Percentiles rank a stretch among this genome's conserved stretches.
phyloP scores from a whole-genome alignment of 2,113 vertebrate species.

The Heterochromis multidens region DNA sequence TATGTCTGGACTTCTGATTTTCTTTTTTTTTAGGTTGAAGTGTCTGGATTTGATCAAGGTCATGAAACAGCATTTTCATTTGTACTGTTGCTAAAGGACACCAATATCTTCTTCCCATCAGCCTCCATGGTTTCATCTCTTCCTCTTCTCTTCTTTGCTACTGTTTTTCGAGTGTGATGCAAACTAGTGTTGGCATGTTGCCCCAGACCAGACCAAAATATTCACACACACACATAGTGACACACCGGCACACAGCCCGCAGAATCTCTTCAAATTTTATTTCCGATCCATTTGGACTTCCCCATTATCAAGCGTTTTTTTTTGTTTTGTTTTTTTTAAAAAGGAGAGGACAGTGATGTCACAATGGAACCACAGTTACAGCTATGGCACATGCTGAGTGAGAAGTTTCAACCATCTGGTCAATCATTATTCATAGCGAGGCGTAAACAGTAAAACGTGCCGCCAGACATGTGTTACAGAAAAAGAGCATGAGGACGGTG shows the following conservation, averaged over 20 bases:
- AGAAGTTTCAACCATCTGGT: constrained; percentile 62
- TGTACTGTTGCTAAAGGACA: background rate
- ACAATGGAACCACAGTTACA: constrained; percentile 12
- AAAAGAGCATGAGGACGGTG: background rate
- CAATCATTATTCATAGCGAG: constrained; percentile 55
- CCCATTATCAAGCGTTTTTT: background rate
- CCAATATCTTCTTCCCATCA: constrained; percentile 15
- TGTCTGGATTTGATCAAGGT: constrained; percentile 42
- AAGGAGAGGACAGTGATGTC: constrained; percentile 29
- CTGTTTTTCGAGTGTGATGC: constrained; percentile 50
- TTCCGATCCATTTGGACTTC: constrained; percentile 16
- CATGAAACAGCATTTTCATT: constrained; percentile 27
- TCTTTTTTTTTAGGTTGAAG: constrained; percentile 1
- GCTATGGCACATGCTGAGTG: constrained; percentile 47
- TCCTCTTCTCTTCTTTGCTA: constrained; percentile 7
- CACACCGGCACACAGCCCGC: background rate
- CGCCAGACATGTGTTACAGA: constrained; percentile 37
- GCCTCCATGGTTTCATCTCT: background rate
- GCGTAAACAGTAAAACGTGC: constrained; percentile 52
- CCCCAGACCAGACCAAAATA: constrained; percentile 54
- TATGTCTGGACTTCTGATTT: constrained; percentile 24
- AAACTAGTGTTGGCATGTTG: constrained; percentile 57
- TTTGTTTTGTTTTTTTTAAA: background rate
- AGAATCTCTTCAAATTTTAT: constrained; percentile 8
- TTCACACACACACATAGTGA: constrained; percentile 1